Conservation (phyloP, 2,113 vertebrate genomes). For the Burhinus oedicnemus region DNA sequence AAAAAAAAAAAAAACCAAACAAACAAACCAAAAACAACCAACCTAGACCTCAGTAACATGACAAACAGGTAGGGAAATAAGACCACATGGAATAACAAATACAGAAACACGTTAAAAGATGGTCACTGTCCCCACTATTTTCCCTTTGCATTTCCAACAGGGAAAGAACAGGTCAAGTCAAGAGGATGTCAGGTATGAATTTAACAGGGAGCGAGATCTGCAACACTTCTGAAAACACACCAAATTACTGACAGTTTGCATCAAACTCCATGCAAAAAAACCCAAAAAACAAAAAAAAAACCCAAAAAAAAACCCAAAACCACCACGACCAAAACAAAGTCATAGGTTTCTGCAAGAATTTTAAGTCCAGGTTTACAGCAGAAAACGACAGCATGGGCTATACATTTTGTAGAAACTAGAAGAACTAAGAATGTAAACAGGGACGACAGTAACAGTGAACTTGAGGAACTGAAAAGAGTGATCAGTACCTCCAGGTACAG, state of each 20-base stretch:
- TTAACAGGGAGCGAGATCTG: rapidly evolving
- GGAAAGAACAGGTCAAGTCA: neutral
- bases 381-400: neutral
- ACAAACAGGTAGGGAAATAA: neutral
- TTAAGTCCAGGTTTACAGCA: neutral
- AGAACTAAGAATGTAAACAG: neutral
- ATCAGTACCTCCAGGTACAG: neutral
- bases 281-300: neutral
- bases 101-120: neutral
- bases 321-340: too few relatives aligned
- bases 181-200: neutral
- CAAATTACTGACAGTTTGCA: neutral
- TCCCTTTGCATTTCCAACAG: neutral
- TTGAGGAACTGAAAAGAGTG: neutral
- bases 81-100: neutral
- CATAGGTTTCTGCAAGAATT: neutral
- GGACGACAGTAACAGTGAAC: neutral
- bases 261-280: neutral
- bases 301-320: neutral
- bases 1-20: neutral
- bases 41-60: neutral
- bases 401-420: neutral
- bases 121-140: neutral
- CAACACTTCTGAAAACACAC: neutral
- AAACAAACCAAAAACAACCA: too few relatives aligned